These are phyloP conservation scores for Microctonus aethiopoides DNA, from an alignment of 2,888 invertebrate genomes.

Conservation along the genomic window DNA sequence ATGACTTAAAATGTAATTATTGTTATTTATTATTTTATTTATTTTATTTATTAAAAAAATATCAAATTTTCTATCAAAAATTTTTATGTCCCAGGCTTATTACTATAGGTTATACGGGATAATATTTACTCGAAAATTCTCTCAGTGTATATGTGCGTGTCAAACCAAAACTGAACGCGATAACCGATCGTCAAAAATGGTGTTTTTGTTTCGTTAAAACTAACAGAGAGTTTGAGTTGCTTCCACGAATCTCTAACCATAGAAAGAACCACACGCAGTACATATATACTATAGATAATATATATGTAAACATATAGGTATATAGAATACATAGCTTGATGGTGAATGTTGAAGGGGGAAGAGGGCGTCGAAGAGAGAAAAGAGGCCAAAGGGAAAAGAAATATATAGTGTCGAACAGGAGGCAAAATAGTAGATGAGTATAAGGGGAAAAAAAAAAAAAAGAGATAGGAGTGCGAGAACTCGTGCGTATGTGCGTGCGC, in stretches of 20 bases:
- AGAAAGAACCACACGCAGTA: neutral
- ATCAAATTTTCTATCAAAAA: neutral
- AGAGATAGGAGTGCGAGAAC: slow-evolving; percentile 6
- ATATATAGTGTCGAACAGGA: too few species aligned
- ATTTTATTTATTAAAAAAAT: too few species aligned
- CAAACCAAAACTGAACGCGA: too few species aligned
- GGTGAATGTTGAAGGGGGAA: neutral
- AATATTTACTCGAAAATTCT: too few species aligned
- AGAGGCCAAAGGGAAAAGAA: too few species aligned
- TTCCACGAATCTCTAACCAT: slow-evolving; percentile 19
- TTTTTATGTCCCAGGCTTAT: too few species aligned
- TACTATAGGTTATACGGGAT: too few species aligned
- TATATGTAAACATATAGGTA: neutral
- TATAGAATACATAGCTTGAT: neutral
- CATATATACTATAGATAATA: neutral
- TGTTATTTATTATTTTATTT: too few species aligned
- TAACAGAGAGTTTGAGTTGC: neutral
- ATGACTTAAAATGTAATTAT: too few species aligned
- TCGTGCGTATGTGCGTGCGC: slow-evolving; percentile 50
- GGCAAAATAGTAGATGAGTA: slow-evolving; percentile 13
- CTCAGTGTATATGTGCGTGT: too few species aligned
- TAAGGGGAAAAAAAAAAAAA: neutral
- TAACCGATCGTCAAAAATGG: slow-evolving; percentile 8
- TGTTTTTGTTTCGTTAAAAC: slow-evolving; percentile 7
- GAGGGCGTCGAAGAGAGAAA: slow-evolving; percentile 9